Evolutionary conservation across 2,113 vertebrate species (phyloP).

Genomic region (Psephotus haematonotus): DNA sequence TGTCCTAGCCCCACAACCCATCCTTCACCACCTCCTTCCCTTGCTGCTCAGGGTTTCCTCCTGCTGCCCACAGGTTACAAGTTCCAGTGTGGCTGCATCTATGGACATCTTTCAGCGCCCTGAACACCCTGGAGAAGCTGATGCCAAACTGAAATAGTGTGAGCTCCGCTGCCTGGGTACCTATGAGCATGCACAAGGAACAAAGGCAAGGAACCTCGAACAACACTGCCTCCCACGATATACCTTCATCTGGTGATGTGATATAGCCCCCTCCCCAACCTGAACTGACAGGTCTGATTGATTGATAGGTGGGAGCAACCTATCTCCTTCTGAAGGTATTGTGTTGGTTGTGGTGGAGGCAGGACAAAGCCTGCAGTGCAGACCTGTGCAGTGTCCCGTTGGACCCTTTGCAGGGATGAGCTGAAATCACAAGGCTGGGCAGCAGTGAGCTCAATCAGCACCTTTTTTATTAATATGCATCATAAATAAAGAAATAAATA

Average conservation of each 20-base stretch:
- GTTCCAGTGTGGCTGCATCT: conserved; percentile 78
- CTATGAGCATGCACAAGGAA: background rate
- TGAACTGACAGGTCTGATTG: background rate
- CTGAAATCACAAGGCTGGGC: background rate
- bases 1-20: background rate
- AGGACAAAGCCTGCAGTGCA: background rate
- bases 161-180: background rate
- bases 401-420: background rate
- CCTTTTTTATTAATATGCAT: conserved; percentile 87
- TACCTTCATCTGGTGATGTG: background rate
- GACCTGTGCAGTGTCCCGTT: background rate
- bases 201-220: background rate
- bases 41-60: background rate
- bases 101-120: conserved; percentile 74
- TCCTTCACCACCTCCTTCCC: background rate
- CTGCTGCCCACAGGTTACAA: conserved; percentile 62
- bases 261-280: background rate
- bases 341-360: background rate
- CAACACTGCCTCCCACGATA: accelerated
- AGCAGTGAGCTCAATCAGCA: conserved; percentile 68
- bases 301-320: background rate
- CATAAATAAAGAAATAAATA: conserved; percentile 90
- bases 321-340: background rate
- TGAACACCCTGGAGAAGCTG: conserved; percentile 55
- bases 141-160: background rate